Conservation (phyloP, 53 echinoderm and acorn worm genomes). For the Stichopus horrens region DNA sequence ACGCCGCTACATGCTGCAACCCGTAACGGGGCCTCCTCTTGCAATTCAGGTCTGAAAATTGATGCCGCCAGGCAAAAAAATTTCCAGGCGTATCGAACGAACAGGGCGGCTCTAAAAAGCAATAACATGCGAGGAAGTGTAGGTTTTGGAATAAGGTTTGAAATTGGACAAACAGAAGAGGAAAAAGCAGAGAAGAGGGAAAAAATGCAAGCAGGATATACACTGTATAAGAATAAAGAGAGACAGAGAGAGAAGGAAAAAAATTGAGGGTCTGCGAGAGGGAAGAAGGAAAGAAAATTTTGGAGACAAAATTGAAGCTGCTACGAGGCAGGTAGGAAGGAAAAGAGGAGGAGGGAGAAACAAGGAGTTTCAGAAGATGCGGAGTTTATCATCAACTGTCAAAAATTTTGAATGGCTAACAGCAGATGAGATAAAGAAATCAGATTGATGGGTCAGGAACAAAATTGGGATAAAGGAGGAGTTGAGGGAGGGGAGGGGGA, state of each 20-base stretch:
- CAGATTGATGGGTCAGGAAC: background rate
- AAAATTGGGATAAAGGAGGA: conserved; percentile 11
- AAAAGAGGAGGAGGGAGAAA: background rate
- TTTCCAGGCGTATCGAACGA: background rate
- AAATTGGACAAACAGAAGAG: conserved; percentile 13
- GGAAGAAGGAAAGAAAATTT: background rate
- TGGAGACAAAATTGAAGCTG: conserved; percentile 1
- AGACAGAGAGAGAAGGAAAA: background rate
- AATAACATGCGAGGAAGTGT: conserved; percentile 25
- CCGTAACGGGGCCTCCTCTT: conserved; percentile 24
- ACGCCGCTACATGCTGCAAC: background rate
- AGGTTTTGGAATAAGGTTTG: conserved; percentile 4
- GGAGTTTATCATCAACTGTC: conserved; percentile 14
- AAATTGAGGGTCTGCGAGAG: background rate
- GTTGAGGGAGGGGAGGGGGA: conserved; percentile 8
- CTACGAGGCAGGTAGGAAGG: background rate
- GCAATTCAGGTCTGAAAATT: conserved; percentile 45
- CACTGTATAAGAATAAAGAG: background rate
- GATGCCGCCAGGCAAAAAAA: conserved; percentile 25
- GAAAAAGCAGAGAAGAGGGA: background rate
- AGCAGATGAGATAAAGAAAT: background rate
- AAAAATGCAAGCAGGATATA: background rate
- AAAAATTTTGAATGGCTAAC: background rate
- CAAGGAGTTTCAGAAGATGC: background rate
- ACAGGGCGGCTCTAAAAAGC: conserved; percentile 32